Evolutionary conservation across 1,140 invertebrate genomes (phyloP).

Genomic region (Chironomus striatipennis): DNA sequence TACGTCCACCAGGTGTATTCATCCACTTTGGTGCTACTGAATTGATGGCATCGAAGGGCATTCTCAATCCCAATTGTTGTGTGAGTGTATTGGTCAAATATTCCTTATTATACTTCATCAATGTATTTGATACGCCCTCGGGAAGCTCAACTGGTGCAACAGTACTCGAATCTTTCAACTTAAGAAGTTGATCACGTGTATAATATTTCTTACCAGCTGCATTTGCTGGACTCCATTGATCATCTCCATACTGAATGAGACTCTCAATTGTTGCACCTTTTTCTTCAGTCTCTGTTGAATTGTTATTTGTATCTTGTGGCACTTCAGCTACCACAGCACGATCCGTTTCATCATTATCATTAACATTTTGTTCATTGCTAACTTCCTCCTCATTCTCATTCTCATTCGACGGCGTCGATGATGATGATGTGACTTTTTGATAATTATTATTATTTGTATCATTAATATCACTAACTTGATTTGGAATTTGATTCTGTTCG

Average conservation of each 20-base stretch:
- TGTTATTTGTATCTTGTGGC: conserved; percentile 8
- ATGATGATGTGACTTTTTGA: background rate
- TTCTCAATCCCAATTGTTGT: background rate
- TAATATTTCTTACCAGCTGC: conserved; percentile 73
- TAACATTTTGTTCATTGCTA: background rate
- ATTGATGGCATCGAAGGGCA: background rate
- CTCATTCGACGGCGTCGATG: background rate
- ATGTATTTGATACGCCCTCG: background rate
- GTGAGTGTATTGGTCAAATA: background rate
- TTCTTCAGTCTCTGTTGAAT: background rate
- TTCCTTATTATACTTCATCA: background rate
- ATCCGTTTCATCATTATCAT: conserved; percentile 17
- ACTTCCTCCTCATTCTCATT: background rate
- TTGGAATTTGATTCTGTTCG: background rate
- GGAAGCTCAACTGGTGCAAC: background rate
- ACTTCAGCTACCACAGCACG: background rate
- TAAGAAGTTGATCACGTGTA: conserved; percentile 66
- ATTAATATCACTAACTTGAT: background rate
- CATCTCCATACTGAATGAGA: conserved; percentile 45
- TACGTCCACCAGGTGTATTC: background rate
- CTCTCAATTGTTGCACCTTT: background rate
- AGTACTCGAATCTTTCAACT: conserved; percentile 57
- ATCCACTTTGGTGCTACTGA: background rate
- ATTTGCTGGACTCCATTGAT: conserved; percentile 81
- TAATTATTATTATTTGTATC: background rate